Evolutionary conservation across 2,797 vertebrate species (phyloP).

Genomic region (Rhinatrema bivittatum): DNA sequence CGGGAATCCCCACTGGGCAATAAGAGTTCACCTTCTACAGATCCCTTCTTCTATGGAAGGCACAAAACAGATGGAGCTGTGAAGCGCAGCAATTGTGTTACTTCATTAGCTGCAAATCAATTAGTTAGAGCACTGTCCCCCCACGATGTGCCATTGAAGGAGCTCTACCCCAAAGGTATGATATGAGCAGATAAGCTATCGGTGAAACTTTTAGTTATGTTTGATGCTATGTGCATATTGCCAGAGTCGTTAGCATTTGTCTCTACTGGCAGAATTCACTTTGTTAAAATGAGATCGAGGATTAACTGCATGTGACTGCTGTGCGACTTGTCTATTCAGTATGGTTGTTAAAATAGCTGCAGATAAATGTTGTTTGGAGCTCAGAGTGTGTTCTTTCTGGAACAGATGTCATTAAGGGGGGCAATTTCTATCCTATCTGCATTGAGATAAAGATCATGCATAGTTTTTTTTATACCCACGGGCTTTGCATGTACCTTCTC

Average conservation of each 20-base stretch:
- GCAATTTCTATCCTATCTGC: too few relatives aligned
- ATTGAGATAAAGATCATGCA: too few relatives aligned
- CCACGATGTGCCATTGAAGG: slow-evolving; percentile 78
- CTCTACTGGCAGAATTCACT: too few relatives aligned
- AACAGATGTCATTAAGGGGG: too few relatives aligned
- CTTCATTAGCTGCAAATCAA: slow-evolving; percentile 77
- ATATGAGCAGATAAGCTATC: background rate
- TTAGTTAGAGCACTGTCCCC: slow-evolving; percentile 78
- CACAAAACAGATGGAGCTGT: slow-evolving; percentile 39
- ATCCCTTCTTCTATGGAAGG: slow-evolving; percentile 61
- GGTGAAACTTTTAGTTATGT: background rate
- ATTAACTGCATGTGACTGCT: too few relatives aligned
- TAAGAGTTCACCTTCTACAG: slow-evolving; percentile 29
- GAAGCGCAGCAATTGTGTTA: slow-evolving; percentile 75
- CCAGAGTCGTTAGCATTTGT: background rate
- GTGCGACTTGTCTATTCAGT: too few relatives aligned
- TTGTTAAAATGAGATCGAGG: too few relatives aligned
- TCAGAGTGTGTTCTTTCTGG: too few relatives aligned
- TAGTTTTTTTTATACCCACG: too few relatives aligned
- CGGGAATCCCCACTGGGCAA: slow-evolving; percentile 58
- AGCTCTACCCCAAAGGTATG: slow-evolving; percentile 89
- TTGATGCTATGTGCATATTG: background rate
- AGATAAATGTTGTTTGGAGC: too few relatives aligned
- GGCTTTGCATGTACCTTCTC: too few relatives aligned
- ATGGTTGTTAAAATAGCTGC: too few relatives aligned